Percentiles rank a stretch among this genome's conserved stretches.
Evolutionary conservation across 2,888 invertebrate species (phyloP).

Genomic region (Bruchidius siliquastri): DNA sequence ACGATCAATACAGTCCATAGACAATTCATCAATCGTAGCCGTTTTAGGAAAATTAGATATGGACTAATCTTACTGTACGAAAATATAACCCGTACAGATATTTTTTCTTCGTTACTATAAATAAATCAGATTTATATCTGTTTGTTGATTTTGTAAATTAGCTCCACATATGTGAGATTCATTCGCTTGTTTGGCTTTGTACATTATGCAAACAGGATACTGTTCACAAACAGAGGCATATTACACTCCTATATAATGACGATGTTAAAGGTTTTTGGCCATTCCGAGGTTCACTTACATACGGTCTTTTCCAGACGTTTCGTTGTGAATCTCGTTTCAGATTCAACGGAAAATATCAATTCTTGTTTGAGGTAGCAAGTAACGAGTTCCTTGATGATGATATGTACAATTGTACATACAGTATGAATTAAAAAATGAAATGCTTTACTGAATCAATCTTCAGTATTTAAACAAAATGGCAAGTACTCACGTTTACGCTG

Average conservation of each 20-base stretch:
- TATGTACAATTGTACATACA: no score
- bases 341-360: no score
- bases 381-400: no score
- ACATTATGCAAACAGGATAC: neutral
- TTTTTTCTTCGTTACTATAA: neutral
- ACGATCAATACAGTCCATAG: no score
- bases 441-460: no score
- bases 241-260: neutral
- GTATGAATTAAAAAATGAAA: no score
- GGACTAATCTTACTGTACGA: neutral
- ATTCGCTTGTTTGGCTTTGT: neutral
- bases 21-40: neutral
- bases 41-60: neutral
- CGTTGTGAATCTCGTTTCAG: no score
- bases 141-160: neutral
- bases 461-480: no score
- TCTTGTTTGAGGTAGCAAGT: no score
- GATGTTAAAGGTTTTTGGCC: neutral
- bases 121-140: neutral
- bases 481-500: no score
- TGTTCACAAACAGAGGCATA: neutral
- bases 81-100: neutral
- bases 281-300: neutral
- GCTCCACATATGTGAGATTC: neutral
- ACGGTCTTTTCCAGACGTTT: no score